Evolutionary conservation across 2,797 vertebrate genomes (phyloP).

Genomic region (Alcedo quadribrachys): DNA sequence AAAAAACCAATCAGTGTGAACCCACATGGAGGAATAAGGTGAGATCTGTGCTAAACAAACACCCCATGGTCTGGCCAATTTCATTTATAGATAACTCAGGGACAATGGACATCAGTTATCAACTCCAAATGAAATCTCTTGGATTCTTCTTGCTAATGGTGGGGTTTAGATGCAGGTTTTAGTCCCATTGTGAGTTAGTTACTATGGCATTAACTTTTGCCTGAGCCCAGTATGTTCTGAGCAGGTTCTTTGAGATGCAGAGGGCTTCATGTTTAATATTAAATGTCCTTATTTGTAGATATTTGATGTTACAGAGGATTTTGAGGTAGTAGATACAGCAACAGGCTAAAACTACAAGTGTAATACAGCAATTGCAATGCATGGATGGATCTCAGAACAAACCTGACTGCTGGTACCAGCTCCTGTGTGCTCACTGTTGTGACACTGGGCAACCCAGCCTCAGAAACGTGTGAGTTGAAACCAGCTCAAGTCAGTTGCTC

Average conservation of each 20-base stretch:
- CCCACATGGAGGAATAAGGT: background rate
- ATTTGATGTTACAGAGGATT: background rate
- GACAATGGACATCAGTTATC: background rate
- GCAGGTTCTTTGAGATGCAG: background rate
- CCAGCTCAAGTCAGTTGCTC: background rate
- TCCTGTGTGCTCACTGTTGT: fast-evolving
- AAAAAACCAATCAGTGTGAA: background rate
- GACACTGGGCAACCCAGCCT: background rate
- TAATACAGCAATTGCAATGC: background rate
- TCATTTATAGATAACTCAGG: background rate
- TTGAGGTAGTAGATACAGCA: background rate
- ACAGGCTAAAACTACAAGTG: background rate
- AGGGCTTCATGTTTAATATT: background rate
- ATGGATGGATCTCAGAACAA: background rate
- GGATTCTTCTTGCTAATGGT: background rate
- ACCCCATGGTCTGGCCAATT: background rate
- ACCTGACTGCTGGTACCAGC: background rate
- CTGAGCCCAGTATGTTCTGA: background rate
- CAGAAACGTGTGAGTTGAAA: background rate
- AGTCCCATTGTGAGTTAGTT: background rate
- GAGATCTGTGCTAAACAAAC: background rate
- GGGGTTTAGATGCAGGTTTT: background rate
- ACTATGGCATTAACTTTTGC: background rate
- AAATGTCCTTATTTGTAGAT: background rate
- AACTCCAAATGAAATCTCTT: background rate